Evolutionary conservation across 1,140 invertebrate genomes (phyloP), one percentile per base, ranked within the genome.

Genomic region (Pantala flavescens): DNA sequence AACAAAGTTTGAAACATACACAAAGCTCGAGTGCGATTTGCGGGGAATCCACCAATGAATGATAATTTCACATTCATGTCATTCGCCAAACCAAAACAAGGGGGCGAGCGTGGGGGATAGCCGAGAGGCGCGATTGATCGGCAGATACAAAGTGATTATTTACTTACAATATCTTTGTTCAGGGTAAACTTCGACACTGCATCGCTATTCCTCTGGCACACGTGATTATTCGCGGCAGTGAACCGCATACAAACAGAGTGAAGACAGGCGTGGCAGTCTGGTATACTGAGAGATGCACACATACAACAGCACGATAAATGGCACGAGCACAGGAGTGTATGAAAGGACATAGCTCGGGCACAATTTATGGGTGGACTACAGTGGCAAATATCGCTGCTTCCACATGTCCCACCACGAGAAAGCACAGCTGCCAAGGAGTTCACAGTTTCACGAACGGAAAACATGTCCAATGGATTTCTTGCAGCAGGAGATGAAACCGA

Each of bases 241-340:
- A 84, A 87, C 74, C 84, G 82, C 75, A 84, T 80, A 83, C 88
- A 89, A 76, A 87, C 84, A 79, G 84, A 83, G 83, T 90, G 88
- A 84, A 88, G 89, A 81, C 88, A 89, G 79, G 86, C 85, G 81
- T 88, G 87, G 81, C 88, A 89, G 81, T 89, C 88, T 88, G 84
- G 78, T 77, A 85, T 85, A 84, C 86, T 88, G 79, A 85, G 80
- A 82, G 84, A 84, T 82, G 83, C 86, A 82, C 87, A 88, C 84
- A 85, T 86, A 83, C 87, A 88, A 81, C 87, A 88, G 83, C 86
- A 88, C 49, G 79, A 76, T 76, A 77, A 73, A 73, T 74, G 75
- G 49, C 49, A 63, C 49, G 49, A 63, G 49, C 49, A 63, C 49
- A 63, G 49, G n/a, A 63, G 49, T 63, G 49, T 63, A 21, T 63